Base-by-base conservation (phyloP, 2,113 vertebrate species). In the Lota lota region DNA sequence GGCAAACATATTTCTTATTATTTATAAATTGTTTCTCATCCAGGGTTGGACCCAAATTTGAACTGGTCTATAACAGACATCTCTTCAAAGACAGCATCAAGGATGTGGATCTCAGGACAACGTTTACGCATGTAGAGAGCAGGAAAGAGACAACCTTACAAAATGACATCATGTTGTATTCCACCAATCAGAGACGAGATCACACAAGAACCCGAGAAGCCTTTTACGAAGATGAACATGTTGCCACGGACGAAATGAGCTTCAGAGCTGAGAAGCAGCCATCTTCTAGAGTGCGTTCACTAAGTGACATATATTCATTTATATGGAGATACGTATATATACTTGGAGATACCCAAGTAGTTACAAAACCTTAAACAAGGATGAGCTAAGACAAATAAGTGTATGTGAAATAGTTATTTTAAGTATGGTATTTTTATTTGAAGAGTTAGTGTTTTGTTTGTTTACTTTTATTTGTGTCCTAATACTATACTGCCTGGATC, bases 281-380 rank as follows among this genome's bases (percentile, higher is more conserved):
- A 17, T 72, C 73, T 53, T 86, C 80, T 11, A 82, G 74, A 72
- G 79, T 85, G 67, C 80, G 79, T 65, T 47, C 40, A 47, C 40
- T 47, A 11, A 47, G 40, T 22, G 19, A 21, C 1, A 10, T 20
- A 2, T 24, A 12, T 24, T 5, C 3, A 22, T 3, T 58, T 5
- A n/a, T 20, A 17, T 20, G 24, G 1, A 14, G 20, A 15, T 60
- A 53, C 22, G 33, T 54, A 77, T 57, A 36, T 54, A 77, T 57
- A 36, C 53, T 11, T 73, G 4, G 14, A 24, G 5, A n/a, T 20
- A 61, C 1, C 12, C 1, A 14, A 1, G 40, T 14, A 1, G 6
- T 12, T 14, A 47, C 12, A 47, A 47, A 47, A 47, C 40, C 10
- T 0, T 47, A 47, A 47, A 47, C 40, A 47, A 47, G 40, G 40